These are phyloP conservation scores for Euphonia xanthogaster DNA, from an alignment of 2,797 vertebrate genomes.

Conservation along the genomic window DNA sequence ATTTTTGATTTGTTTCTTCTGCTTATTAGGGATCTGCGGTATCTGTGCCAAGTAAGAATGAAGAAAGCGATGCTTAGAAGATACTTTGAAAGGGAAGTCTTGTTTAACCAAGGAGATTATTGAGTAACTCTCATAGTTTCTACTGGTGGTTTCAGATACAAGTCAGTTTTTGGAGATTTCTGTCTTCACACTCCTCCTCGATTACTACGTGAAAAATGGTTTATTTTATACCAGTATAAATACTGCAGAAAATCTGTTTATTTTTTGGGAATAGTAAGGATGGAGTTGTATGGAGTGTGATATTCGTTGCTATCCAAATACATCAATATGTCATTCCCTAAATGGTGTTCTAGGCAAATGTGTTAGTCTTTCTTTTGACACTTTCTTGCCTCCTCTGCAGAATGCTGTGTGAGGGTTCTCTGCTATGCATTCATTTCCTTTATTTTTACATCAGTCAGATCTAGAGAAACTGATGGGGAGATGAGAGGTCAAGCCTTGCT, in stretches of 20 bases:
- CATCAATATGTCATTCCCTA: neutral
- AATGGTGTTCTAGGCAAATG: neutral
- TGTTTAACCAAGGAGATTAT: neutral
- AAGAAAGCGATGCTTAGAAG: neutral
- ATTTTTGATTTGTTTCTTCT: neutral
- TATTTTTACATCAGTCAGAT: neutral
- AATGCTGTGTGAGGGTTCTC: neutral
- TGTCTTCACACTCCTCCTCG: neutral
- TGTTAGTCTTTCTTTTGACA: constrained; percentile 7
- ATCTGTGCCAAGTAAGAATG: neutral
- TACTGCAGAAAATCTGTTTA: neutral
- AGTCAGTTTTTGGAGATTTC: neutral
- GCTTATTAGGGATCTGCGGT: neutral
- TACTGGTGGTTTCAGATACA: neutral
- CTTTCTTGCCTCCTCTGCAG: neutral
- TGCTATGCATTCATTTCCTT: neutral
- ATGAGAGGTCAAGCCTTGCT: neutral
- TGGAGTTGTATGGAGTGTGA: neutral
- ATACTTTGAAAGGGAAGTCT: neutral
- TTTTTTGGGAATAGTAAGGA: neutral
- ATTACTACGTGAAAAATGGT: neutral
- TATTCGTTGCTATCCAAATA: constrained; percentile 18
- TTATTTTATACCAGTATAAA: neutral
- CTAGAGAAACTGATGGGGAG: neutral
- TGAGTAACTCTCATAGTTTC: neutral